These are phyloP conservation scores for Capitella teleta DNA, from an alignment of 1,140 invertebrate genomes.

Conservation along the genomic window DNA sequence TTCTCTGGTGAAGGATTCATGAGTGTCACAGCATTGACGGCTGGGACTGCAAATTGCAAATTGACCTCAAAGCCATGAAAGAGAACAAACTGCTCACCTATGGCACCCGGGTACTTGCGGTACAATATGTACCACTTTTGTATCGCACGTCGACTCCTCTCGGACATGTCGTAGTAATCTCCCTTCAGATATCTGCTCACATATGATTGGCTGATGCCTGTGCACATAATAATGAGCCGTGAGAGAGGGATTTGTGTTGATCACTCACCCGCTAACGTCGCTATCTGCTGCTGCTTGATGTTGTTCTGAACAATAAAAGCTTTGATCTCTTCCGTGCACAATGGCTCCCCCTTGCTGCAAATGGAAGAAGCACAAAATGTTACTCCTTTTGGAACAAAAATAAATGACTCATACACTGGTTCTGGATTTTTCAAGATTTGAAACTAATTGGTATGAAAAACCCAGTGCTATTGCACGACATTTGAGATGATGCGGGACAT, in stretches of 20 bases:
- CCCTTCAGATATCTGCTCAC: slow-evolving; percentile 36
- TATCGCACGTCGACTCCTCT: slow-evolving; percentile 29
- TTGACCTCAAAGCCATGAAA: neutral
- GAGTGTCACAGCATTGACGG: slow-evolving; percentile 1
- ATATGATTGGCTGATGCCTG: slow-evolving; percentile 34
- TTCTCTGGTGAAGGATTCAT: neutral
- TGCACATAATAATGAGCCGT: neutral
- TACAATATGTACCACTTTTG: slow-evolving; percentile 35
- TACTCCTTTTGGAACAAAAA: too few relatives aligned
- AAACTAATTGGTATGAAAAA: too few relatives aligned
- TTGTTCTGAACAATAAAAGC: slow-evolving; percentile 32
- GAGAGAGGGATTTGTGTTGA: neutral
- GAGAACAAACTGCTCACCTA: slow-evolving; percentile 9
- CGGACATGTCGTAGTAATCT: slow-evolving; percentile 34
- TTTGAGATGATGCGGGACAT: too few relatives aligned
- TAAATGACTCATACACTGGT: too few relatives aligned
- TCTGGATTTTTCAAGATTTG: too few relatives aligned
- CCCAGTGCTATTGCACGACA: too few relatives aligned
- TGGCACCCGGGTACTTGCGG: slow-evolving; percentile 22
- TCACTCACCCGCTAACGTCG: slow-evolving; percentile 29
- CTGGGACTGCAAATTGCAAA: neutral
- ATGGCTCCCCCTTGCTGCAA: slow-evolving; percentile 25
- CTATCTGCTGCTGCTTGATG: slow-evolving; percentile 37
- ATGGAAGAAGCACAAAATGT: neutral
- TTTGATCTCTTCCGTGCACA: slow-evolving; percentile 30